phyloP scores from a whole-genome alignment of 2,888 invertebrate species.

The Oasisia sp. region DNA sequence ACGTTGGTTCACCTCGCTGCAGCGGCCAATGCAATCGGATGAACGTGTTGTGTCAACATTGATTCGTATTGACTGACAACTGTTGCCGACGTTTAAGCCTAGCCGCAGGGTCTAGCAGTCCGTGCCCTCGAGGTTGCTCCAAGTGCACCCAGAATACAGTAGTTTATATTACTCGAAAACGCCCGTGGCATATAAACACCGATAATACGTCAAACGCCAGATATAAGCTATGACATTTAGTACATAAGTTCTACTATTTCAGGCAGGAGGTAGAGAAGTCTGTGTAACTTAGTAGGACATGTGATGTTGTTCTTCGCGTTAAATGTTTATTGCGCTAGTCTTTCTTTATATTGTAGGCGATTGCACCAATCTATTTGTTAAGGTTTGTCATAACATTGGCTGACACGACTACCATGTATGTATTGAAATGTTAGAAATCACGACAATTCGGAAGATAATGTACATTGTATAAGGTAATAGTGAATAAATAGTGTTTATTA shows the following conservation, averaged over 20 bases:
- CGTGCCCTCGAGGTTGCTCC: not conserved
- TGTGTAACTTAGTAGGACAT: not conserved
- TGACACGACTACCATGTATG: not conserved
- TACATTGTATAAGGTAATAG: too few species aligned
- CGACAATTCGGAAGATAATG: too few species aligned
- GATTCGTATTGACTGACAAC: slow-evolving; percentile 17
- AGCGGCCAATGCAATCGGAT: not conserved
- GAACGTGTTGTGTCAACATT: not conserved
- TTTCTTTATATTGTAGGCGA: too few species aligned
- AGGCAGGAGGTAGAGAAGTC: not conserved
- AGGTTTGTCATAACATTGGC: not conserved
- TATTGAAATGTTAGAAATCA: too few species aligned
- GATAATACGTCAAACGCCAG: not conserved
- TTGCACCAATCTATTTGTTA: not conserved
- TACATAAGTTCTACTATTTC: not conserved
- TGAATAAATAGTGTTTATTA: too few species aligned
- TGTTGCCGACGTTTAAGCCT: not conserved
- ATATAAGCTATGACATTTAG: not conserved
- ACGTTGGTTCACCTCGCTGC: not conserved
- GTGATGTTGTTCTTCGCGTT: not conserved
- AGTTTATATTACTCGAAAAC: not conserved
- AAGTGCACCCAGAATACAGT: not conserved
- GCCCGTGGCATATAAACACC: not conserved
- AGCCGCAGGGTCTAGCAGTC: not conserved
- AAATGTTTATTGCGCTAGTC: not conserved